Evolutionary conservation across 2,113 vertebrate species (phyloP).

Genomic region (Delphinus delphis): DNA sequence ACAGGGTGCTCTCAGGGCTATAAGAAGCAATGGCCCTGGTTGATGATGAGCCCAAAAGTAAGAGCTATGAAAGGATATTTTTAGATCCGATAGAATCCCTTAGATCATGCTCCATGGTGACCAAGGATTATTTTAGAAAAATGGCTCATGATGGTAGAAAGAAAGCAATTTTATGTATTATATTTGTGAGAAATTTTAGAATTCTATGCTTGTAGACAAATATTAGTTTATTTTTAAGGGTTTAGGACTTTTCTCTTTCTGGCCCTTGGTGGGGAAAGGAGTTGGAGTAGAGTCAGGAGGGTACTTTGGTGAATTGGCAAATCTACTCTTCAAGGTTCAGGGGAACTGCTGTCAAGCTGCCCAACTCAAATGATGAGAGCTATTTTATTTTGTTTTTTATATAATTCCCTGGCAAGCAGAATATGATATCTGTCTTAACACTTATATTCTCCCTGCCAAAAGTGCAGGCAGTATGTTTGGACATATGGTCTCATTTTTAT

Average conservation of each 20-base stretch:
- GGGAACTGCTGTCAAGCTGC: conserved; percentile 34
- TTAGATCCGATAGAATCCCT: neutral
- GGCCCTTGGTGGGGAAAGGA: neutral
- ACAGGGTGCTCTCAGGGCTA: neutral
- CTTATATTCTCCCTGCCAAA: conserved; percentile 56
- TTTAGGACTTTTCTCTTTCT: neutral
- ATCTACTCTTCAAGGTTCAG: conserved; percentile 1
- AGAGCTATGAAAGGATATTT: neutral
- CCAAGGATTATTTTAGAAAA: neutral
- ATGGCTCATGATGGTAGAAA: neutral
- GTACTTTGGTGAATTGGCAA: neutral
- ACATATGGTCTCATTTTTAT: conserved; percentile 67
- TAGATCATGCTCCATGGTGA: neutral
- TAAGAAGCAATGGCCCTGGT: neutral
- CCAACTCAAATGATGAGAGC: conserved; percentile 31
- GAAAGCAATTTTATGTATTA: neutral
- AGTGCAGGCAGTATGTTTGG: conserved; percentile 53
- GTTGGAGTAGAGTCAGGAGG: neutral
- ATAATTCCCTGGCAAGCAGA: conserved; percentile 62
- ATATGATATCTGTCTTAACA: conserved; percentile 64
- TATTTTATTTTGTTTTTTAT: conserved; percentile 53
- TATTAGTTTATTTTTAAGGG: conserved; percentile 24
- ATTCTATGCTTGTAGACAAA: neutral
- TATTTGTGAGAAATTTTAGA: conserved; percentile 39
- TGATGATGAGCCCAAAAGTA: neutral